phyloP scores from a whole-genome alignment of 2,797 vertebrate species.

The Enteromius viviparus region DNA sequence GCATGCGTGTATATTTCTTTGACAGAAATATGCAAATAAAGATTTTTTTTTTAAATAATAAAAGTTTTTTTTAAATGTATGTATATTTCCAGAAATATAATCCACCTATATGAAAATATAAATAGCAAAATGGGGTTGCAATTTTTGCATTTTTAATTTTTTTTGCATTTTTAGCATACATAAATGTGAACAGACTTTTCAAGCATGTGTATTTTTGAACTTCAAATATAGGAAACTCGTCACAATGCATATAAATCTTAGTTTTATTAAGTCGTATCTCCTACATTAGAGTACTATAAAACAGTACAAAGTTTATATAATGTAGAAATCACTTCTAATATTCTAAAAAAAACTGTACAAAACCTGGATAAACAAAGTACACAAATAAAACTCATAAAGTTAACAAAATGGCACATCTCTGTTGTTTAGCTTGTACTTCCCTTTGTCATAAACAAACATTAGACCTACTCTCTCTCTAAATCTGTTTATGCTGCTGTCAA shows the following conservation, averaged over 20 bases:
- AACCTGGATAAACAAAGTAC: constrained; percentile 58
- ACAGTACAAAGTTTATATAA: constrained; percentile 76
- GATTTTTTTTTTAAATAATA: too few relatives aligned
- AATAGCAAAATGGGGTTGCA: too few relatives aligned
- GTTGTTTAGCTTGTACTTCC: constrained; percentile 3
- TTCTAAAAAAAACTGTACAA: constrained; percentile 69
- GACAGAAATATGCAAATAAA: too few relatives aligned
- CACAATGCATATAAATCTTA: constrained; percentile 48
- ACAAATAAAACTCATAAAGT: constrained; percentile 57
- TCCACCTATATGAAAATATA: background rate
- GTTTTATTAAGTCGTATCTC: constrained; percentile 67
- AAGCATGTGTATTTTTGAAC: background rate
- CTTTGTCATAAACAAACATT: constrained; percentile 40
- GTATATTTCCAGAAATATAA: too few relatives aligned
- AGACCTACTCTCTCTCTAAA: background rate
- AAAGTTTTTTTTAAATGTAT: too few relatives aligned
- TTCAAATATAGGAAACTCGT: background rate
- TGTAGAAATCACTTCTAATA: constrained; percentile 69
- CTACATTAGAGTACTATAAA: constrained; percentile 81
- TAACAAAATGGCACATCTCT: constrained; percentile 57
- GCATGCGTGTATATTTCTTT: too few relatives aligned
- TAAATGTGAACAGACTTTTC: background rate
- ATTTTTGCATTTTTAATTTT: too few relatives aligned
- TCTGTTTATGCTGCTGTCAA: constrained; percentile 3
- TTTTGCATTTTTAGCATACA: background rate